Evolutionary conservation across 2,888 invertebrate genomes (phyloP).

Genomic region (Cremastinae sp.): DNA sequence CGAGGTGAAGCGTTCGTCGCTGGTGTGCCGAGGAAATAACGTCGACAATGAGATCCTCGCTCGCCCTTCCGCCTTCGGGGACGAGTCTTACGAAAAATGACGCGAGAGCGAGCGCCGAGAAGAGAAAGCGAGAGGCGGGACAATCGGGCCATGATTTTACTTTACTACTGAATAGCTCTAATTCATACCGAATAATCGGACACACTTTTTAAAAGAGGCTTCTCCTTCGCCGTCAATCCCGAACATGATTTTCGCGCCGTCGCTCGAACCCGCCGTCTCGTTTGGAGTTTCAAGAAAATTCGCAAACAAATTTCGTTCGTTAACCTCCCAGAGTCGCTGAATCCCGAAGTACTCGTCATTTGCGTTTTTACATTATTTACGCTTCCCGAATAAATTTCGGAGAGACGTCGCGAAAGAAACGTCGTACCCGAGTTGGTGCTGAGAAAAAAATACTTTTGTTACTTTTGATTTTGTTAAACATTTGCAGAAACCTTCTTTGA

Average conservation of each 20-base stretch:
- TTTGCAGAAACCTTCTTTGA: too few species aligned
- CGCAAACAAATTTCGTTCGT: constrained; percentile 31
- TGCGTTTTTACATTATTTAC: constrained; percentile 1
- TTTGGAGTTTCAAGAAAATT: constrained; percentile 53
- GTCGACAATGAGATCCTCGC: neutral
- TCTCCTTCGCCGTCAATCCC: constrained; percentile 39
- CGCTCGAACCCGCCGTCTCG: constrained; percentile 39
- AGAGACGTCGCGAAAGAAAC: too few species aligned
- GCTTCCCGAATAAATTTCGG: too few species aligned
- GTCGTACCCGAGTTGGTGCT: too few species aligned
- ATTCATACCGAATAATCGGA: constrained; percentile 65
- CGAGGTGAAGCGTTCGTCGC: constrained; percentile 16
- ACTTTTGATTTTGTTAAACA: too few species aligned
- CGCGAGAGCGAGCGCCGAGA: constrained; percentile 3
- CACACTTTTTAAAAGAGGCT: constrained; percentile 46
- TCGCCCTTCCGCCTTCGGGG: neutral
- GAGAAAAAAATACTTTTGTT: too few species aligned
- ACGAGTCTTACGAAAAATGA: neutral
- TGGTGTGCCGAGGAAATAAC: constrained; percentile 4
- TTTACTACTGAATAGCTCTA: constrained; percentile 65
- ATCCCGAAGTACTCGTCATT: constrained; percentile 11
- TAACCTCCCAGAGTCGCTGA: constrained; percentile 4
- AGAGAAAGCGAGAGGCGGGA: constrained; percentile 43
- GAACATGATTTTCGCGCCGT: constrained; percentile 60
- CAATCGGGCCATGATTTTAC: constrained; percentile 69